A percentile compares a stretch with the other conserved stretches of the same genome.
These are phyloP conservation scores for Pica pica DNA, from an alignment of 2,113 vertebrate species.

Conservation along the genomic window DNA sequence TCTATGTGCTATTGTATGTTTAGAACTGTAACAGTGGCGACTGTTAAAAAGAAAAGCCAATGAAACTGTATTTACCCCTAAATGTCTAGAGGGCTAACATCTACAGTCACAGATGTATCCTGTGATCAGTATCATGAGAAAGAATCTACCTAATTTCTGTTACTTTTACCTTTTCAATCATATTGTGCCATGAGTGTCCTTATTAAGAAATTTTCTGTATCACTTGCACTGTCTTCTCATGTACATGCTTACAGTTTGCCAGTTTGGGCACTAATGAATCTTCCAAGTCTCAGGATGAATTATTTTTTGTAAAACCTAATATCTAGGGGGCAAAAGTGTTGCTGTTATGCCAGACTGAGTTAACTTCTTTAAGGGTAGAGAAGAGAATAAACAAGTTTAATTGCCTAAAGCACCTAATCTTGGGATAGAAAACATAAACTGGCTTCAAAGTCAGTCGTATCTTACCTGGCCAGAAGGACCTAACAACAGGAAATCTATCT, in stretches of 20 bases:
- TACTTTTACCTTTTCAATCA: background rate
- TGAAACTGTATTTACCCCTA: background rate
- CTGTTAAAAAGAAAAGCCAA: background rate
- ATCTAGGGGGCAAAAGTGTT: background rate
- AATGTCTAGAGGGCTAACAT: background rate
- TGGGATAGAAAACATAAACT: background rate
- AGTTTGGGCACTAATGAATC: background rate
- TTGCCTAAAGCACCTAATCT: background rate
- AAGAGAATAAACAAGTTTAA: background rate
- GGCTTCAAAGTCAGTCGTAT: background rate
- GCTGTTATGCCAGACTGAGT: background rate
- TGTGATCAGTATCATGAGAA: background rate
- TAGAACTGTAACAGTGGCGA: background rate
- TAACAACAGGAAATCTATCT: background rate
- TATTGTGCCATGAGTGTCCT: background rate
- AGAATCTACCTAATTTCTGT: background rate
- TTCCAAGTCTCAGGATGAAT: background rate
- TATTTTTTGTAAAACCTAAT: background rate
- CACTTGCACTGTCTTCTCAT: background rate
- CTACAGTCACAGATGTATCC: accelerated
- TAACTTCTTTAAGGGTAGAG: background rate
- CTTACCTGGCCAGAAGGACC: background rate
- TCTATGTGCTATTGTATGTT: background rate
- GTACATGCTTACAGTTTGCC: background rate
- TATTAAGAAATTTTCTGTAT: background rate